Conservation (phyloP, 2,888 invertebrate genomes). For the Rhamnusium bicolor region DNA sequence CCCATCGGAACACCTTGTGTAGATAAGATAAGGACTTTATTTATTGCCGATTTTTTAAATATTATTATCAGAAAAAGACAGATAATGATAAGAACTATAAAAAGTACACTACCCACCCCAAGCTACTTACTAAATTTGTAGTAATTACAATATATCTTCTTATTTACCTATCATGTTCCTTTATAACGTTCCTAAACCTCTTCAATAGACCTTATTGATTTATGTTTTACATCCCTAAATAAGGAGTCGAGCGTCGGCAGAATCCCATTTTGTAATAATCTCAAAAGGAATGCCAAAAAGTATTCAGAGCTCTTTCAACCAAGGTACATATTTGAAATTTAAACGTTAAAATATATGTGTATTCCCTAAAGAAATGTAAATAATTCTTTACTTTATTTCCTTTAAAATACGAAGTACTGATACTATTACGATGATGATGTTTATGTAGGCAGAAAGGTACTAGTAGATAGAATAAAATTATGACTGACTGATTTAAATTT, state of each 20-base stretch:
- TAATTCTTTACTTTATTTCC: constrained; percentile 46
- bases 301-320: constrained; percentile 50
- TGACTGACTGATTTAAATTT: not conserved
- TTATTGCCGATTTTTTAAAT: too few relatives aligned
- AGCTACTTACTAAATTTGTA: too few relatives aligned
- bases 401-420: not conserved
- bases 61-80: too few relatives aligned
- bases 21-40: too few relatives aligned
- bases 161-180: not conserved
- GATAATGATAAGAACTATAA: too few relatives aligned
- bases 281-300: constrained; percentile 47
- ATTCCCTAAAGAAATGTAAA: constrained; percentile 43
- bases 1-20: too few relatives aligned
- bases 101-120: too few relatives aligned
- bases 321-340: constrained; percentile 64
- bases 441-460: not conserved
- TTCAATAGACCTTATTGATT: constrained; percentile 18
- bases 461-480: not conserved
- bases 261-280: constrained; percentile 49
- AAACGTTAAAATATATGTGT: constrained; percentile 52
- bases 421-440: not conserved
- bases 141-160: too few relatives aligned
- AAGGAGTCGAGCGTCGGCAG: constrained; percentile 3
- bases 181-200: not conserved
- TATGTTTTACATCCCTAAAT: constrained; percentile 21